Percentiles rank a stretch among this genome's conserved stretches.
phyloP scores from a whole-genome alignment of 2,113 vertebrate species.

The Montifringilla adamsi region DNA sequence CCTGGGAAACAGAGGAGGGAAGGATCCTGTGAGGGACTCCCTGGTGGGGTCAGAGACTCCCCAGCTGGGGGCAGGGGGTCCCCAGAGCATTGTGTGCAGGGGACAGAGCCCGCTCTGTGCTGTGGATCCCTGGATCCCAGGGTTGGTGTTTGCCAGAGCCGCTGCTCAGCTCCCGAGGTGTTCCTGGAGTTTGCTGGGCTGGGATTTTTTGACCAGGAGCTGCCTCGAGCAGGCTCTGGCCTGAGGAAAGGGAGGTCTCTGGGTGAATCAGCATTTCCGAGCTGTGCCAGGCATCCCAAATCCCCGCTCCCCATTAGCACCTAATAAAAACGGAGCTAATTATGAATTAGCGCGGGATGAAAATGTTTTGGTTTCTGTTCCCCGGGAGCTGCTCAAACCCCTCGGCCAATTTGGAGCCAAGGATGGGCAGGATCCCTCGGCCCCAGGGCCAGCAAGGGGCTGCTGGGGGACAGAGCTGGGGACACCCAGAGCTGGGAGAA shows the following conservation, averaged over 20 bases:
- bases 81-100: not conserved
- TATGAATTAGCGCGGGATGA: slow-evolving; percentile 24
- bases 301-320: slow-evolving; percentile 71
- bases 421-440: not conserved
- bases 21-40: not conserved
- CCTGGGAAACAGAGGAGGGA: not conserved
- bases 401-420: not conserved
- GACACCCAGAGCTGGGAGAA: not conserved
- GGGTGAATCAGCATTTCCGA: slow-evolving; percentile 73
- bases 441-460: not conserved
- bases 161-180: accelerated
- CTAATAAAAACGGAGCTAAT: slow-evolving; percentile 72
- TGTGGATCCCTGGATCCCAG: not conserved
- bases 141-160: accelerated
- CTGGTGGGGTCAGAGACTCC: not conserved
- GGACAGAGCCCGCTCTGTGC: accelerated
- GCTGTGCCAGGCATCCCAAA: slow-evolving; percentile 67
- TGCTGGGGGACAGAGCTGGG: too few species aligned
- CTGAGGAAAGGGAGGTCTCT: slow-evolving; percentile 36
- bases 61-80: not conserved
- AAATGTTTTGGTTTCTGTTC: slow-evolving; percentile 55
- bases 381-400: slow-evolving; percentile 14
- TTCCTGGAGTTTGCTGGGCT: not conserved
- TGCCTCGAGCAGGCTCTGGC: not conserved
- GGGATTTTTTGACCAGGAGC: not conserved